Percentiles rank a stretch among this genome's conserved stretches.
These are phyloP conservation scores for Mercenaria mercenaria DNA, from an alignment of 1,140 invertebrate genomes.

Conservation along the genomic window DNA sequence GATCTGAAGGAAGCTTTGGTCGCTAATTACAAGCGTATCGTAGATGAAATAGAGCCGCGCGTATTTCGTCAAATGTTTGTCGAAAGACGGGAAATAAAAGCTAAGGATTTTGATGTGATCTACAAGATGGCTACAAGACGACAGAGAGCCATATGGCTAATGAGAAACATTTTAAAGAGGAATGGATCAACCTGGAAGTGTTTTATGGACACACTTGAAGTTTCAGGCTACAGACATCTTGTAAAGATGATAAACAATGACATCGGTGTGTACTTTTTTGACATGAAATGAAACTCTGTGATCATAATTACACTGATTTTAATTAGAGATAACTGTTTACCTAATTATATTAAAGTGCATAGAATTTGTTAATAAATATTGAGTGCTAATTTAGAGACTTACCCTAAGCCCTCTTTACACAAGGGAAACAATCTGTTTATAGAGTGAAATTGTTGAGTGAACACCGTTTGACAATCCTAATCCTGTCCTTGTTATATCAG, in stretches of 20 bases:
- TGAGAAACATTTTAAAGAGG: background rate
- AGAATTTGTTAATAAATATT: too few species aligned
- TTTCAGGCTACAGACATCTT: background rate
- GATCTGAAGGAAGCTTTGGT: background rate
- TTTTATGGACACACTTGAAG: background rate
- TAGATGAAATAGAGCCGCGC: constrained; percentile 13
- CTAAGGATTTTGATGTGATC: background rate
- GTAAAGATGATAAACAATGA: background rate
- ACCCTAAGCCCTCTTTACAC: too few species aligned
- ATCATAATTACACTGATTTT: too few species aligned
- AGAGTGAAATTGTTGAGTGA: too few species aligned
- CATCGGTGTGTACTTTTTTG: background rate
- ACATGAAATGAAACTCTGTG: too few species aligned
- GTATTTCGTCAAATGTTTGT: background rate
- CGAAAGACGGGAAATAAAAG: background rate
- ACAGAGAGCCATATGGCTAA: background rate
- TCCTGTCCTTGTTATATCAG: too few species aligned
- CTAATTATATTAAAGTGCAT: too few species aligned
- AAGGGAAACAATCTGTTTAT: too few species aligned
- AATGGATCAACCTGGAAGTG: background rate
- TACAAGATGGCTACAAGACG: background rate
- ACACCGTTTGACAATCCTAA: too few species aligned
- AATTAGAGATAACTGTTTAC: too few species aligned
- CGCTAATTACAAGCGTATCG: background rate
- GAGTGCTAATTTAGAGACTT: too few species aligned